Evolutionary conservation across 2,888 invertebrate species (phyloP).

Genomic region (Pocota personata): DNA sequence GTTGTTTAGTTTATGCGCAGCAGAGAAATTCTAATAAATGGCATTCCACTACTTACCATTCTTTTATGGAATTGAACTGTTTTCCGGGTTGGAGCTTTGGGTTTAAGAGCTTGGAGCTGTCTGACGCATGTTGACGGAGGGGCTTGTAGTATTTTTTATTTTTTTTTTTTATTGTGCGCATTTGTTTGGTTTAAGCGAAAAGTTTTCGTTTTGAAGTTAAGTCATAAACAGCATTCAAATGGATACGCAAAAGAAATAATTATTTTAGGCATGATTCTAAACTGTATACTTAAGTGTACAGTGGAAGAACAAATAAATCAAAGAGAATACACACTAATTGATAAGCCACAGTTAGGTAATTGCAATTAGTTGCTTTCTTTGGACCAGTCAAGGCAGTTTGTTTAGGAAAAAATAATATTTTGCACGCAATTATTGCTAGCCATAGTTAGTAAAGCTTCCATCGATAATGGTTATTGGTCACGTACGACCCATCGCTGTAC

Average conservation of each 20-base stretch:
- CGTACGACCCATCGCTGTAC: background rate
- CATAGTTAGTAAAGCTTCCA: background rate
- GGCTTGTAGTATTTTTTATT: background rate
- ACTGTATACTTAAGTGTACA: background rate
- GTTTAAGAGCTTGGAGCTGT: background rate
- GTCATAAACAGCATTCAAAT: conserved; percentile 6
- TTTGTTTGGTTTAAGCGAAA: conserved; percentile 8
- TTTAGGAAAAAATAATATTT: background rate
- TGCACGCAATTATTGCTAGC: background rate
- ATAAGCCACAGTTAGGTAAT: background rate
- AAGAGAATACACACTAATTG: background rate
- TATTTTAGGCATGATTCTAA: background rate
- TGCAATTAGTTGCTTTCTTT: background rate
- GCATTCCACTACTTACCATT: background rate
- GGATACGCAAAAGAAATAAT: conserved; percentile 10
- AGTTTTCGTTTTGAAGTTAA: conserved; percentile 7
- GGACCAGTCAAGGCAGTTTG: background rate
- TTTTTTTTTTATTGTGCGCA: background rate
- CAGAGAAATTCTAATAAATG: background rate
- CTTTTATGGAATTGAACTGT: conserved; percentile 21
- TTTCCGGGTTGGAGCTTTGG: conserved; percentile 21
- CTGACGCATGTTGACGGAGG: background rate
- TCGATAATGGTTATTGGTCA: conserved; percentile 11
- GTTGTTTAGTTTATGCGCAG: conserved; percentile 29
- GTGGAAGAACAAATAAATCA: background rate